Evolutionary conservation across 2,888 invertebrate species (phyloP).

Genomic region (Pyralis farinalis): DNA sequence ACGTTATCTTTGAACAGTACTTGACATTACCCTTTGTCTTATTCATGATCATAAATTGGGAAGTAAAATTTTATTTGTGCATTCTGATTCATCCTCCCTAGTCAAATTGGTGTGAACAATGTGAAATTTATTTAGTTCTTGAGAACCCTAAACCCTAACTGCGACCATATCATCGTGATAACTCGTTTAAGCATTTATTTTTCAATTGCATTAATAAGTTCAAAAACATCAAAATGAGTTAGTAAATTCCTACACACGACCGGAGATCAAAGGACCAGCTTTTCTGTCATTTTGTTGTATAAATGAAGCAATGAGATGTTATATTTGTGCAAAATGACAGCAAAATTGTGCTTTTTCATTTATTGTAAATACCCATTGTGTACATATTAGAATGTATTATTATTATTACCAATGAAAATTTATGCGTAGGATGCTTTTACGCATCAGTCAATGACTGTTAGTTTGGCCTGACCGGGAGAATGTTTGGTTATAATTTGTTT

Average conservation of each 20-base stretch:
- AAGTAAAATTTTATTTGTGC: no score
- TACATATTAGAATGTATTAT: constrained; percentile 47
- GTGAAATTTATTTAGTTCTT: no score
- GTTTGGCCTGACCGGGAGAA: constrained; percentile 39
- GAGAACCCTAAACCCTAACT: no score
- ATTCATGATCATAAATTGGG: no score
- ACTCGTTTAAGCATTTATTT: neutral
- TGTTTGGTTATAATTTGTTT: constrained; percentile 7
- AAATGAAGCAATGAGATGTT: constrained; percentile 35
- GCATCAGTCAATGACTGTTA: constrained; percentile 51
- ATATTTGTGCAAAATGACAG: constrained; percentile 44
- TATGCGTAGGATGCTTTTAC: constrained; percentile 53
- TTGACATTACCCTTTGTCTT: no score
- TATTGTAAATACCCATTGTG: constrained; percentile 54
- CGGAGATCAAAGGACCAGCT: constrained; percentile 7
- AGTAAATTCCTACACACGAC: neutral
- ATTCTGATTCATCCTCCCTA: no score
- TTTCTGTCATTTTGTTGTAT: constrained; percentile 28
- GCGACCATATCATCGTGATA: no score
- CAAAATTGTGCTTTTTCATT: constrained; percentile 30
- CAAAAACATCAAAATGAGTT: neutral
- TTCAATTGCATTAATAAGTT: neutral
- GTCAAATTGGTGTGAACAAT: no score
- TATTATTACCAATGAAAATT: constrained; percentile 60
- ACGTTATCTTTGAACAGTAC: no score